These are phyloP conservation scores for Endotricha flammealis DNA, from an alignment of 2,888 invertebrate genomes.

Conservation along the genomic window DNA sequence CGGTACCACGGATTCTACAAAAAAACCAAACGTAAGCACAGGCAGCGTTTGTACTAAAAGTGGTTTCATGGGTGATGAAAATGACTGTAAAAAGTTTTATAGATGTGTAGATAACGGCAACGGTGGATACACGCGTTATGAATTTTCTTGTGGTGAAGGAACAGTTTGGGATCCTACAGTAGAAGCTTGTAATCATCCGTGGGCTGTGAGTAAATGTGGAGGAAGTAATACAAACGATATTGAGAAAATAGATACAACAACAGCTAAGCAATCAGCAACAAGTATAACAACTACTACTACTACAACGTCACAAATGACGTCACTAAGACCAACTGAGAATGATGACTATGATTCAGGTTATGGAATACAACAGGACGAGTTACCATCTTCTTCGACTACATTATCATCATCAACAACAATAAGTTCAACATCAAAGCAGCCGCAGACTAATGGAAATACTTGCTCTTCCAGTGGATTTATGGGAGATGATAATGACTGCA, in stretches of 20 bases:
- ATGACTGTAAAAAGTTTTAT: constrained; percentile 86
- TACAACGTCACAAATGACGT: too few species aligned
- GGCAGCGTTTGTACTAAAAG: neutral
- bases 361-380: constrained; percentile 4
- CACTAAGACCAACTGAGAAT: constrained; percentile 12
- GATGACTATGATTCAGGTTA: constrained; percentile 5
- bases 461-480: constrained; percentile 80
- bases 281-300: too few species aligned
- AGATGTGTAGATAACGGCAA: constrained; percentile 83
- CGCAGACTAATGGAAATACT: constrained; percentile 14
- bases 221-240: constrained; percentile 2
- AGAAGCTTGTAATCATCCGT: constrained; percentile 83
- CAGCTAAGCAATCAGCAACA: neutral
- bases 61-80: constrained; percentile 83
- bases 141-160: constrained; percentile 85
- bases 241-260: neutral
- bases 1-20: neutral
- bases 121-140: constrained; percentile 80
- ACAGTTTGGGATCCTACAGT: constrained; percentile 86
- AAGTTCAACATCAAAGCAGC: constrained; percentile 18
- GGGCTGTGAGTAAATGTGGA: constrained; percentile 64
- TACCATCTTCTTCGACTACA: constrained; percentile 12
- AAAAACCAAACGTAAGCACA: constrained; percentile 4
- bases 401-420: constrained; percentile 15
- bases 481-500: constrained; percentile 82